These are phyloP conservation scores for Adoxophyes honmai DNA, from an alignment of 1,140 invertebrate genomes.

Conservation along the genomic window DNA sequence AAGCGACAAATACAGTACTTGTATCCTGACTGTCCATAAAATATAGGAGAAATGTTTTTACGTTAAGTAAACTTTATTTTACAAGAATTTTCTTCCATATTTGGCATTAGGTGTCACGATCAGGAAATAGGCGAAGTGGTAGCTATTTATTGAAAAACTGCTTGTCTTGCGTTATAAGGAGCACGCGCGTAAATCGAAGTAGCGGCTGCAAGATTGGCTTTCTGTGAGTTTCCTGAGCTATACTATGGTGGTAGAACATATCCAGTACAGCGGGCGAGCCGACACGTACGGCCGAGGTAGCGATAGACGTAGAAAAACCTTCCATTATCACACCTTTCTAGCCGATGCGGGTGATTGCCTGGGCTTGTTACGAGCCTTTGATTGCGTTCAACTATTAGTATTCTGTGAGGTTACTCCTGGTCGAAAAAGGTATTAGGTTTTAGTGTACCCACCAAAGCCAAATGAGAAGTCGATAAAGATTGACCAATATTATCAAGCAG, in stretches of 20 bases:
- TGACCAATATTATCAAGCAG: too few species aligned
- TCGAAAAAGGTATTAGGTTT: too few species aligned
- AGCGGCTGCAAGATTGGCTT: neutral
- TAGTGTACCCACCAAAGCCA: too few species aligned
- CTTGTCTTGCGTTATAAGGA: neutral
- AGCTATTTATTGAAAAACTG: neutral
- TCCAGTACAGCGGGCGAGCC: neutral
- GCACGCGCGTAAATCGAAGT: neutral
- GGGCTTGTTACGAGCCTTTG: slow-evolving; percentile 6
- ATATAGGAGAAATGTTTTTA: slow-evolving; percentile 3
- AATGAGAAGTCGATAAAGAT: too few species aligned
- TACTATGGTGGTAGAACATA: neutral
- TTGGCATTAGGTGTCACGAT: slow-evolving; percentile 6
- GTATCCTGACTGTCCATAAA: neutral
- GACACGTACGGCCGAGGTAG: slow-evolving; percentile 9
- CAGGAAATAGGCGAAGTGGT: neutral
- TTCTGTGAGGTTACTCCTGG: neutral
- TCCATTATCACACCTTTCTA: slow-evolving; percentile 26
- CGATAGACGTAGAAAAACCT: slow-evolving; percentile 17
- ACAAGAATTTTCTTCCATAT: neutral
- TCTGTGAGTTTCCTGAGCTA: neutral
- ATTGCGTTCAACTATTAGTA: neutral
- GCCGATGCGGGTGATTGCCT: neutral
- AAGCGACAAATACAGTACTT: neutral
- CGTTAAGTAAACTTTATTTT: too few species aligned